Conservation (phyloP, 2,113 vertebrate genomes). For the Sarotherodon lohbergeri region DNA sequence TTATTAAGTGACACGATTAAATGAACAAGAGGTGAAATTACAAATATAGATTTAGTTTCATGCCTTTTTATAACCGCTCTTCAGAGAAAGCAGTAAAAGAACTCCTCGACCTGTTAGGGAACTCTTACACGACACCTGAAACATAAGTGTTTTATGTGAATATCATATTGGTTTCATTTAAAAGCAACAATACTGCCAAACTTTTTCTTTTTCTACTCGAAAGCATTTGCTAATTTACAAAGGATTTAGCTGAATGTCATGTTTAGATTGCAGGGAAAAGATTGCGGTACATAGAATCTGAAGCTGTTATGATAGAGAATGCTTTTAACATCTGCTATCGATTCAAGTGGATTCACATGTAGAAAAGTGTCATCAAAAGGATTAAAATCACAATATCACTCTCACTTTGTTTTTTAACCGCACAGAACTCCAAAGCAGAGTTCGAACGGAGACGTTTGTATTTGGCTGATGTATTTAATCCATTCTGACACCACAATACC, state of each 20-base stretch:
- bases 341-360: background rate
- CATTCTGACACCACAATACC: background rate
- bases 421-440: background rate
- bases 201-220: background rate
- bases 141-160: background rate
- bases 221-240: background rate
- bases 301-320: constrained; percentile 27
- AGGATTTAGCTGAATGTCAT: background rate
- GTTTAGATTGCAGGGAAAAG: constrained; percentile 12
- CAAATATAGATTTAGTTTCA: background rate
- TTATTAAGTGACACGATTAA: background rate
- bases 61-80: background rate
- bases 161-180: constrained; percentile 10
- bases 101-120: background rate
- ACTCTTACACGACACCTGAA: background rate
- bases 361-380: constrained; percentile 12
- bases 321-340: constrained; percentile 28
- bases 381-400: constrained; percentile 7
- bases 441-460: constrained; percentile 2
- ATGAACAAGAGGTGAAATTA: background rate
- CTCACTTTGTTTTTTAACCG: background rate
- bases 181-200: background rate
- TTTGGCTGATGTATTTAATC: constrained; percentile 8
- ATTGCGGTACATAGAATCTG: background rate
- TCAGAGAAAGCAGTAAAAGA: background rate